Base-by-base conservation (phyloP, 1,140 invertebrate species). In the Samia ricini region DNA sequence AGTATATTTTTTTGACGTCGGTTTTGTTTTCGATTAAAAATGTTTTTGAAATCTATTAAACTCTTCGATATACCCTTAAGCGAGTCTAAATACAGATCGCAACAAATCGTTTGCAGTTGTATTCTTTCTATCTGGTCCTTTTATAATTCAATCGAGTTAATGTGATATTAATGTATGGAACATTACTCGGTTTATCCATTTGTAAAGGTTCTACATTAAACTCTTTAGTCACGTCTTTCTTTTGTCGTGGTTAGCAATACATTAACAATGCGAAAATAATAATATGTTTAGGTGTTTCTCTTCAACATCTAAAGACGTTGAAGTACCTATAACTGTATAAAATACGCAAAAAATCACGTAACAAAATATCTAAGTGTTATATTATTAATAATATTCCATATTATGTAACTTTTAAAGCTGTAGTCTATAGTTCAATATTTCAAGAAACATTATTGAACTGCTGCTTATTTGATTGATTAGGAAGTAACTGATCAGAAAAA, bases 41-140 rank as follows among this genome's bases (percentile, higher is more conserved):
- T n/a, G n/a, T n/a, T n/a, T n/a, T 77, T 79, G 71, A 71, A 69
- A 72, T 64, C 69, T 68, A 76, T 79, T 75, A 71, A 73, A 74
- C 62, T 59, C 52, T 49, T 56, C 62, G 60, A 72, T 61, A 63
- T 59, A 62, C 67, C 71, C 58, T 58, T 42, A 67, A 66, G 69
- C 69, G 61, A 57, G 56, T 61, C 61, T 69, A 69, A 68, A 69
- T 68, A 59, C 50, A 65, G 64, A 55, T 57, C 42, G 64, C 48
- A 68, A 61, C 56, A 52, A 57, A 57, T 36, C 24, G 26, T 19
- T 42, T 15, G 33, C 33, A 52, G 21, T 52, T 52, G 12, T 23
- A 52, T 21, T 52, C 51, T 22, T 52, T 52, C 20, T 52, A 23
- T 52, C 12, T 23, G 12, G 7, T 52, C 20, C 51, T 21, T 22